Evolutionary conservation across 2,797 vertebrate species (phyloP).

Genomic region (Phrynocephalus guinanensis): DNA sequence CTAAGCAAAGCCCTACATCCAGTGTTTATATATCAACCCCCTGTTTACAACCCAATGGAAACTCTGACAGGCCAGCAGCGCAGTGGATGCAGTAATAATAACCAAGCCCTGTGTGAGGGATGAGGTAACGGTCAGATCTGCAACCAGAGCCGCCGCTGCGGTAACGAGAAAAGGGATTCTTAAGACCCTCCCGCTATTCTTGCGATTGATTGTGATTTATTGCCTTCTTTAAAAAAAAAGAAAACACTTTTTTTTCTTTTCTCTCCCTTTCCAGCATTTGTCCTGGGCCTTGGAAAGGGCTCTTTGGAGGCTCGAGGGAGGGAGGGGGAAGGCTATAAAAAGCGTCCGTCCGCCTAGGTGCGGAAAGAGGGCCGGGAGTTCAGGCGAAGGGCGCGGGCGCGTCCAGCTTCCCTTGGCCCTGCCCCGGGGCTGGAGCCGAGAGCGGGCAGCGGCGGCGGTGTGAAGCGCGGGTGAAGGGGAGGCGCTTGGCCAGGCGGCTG

Average conservation of each 20-base stretch:
- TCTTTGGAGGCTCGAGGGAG: neutral
- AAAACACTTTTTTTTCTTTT: neutral
- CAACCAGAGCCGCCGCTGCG: constrained; percentile 9
- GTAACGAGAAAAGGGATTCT: constrained; percentile 16
- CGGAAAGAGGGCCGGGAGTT: neutral
- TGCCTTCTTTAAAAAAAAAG: constrained; percentile 9
- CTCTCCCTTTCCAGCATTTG: neutral
- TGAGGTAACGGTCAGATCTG: constrained; percentile 53
- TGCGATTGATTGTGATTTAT: constrained; percentile 21
- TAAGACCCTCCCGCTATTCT: constrained; percentile 17
- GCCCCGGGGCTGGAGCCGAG: neutral
- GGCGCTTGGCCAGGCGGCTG: accelerated
- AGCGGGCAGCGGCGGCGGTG: neutral
- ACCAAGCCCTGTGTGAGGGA: constrained; percentile 59
- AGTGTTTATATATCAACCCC: constrained; percentile 42
- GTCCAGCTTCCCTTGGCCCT: neutral
- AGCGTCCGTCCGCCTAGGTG: neutral
- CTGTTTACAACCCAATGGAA: constrained; percentile 12
- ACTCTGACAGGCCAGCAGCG: constrained; percentile 33
- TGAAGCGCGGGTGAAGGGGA: constrained; percentile 22
- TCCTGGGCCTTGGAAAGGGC: neutral
- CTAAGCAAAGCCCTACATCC: constrained; percentile 51
- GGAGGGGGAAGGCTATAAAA: constrained; percentile 27
- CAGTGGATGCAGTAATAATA: neutral
- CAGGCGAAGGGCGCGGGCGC: neutral